Conservation (phyloP, 2,888 invertebrate genomes). For the Neoascia interrupta region DNA sequence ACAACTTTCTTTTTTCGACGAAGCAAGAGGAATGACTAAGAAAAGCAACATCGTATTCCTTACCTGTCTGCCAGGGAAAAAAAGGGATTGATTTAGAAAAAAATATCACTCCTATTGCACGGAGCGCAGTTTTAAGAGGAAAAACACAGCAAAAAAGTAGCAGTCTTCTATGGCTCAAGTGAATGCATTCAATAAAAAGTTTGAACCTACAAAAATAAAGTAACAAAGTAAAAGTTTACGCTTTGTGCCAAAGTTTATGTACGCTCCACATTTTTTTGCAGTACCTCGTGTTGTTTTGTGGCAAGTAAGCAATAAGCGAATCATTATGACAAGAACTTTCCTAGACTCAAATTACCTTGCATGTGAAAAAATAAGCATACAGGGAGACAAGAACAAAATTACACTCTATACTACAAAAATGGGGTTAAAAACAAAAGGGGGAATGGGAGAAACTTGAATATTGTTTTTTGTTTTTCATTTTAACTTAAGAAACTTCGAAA, state of each 20-base stretch:
- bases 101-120: too few relatives aligned
- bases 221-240: slow-evolving; percentile 43
- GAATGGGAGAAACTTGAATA: slow-evolving; percentile 20
- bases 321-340: slow-evolving; percentile 64
- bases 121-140: too few relatives aligned
- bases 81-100: slow-evolving; percentile 37
- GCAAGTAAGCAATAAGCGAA: slow-evolving; percentile 60
- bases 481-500: slow-evolving; percentile 37
- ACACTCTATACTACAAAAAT: slow-evolving; percentile 29
- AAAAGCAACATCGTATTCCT: slow-evolving; percentile 11
- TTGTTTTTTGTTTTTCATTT: slow-evolving; percentile 4
- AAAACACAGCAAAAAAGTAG: too few relatives aligned
- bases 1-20: neutral
- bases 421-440: slow-evolving; percentile 1
- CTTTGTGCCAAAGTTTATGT: slow-evolving; percentile 51
- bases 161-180: slow-evolving; percentile 31
- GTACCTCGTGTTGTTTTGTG: slow-evolving; percentile 39
- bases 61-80: slow-evolving; percentile 33
- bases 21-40: neutral
- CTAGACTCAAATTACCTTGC: slow-evolving; percentile 69
- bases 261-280: slow-evolving; percentile 42
- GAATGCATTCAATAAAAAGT: slow-evolving; percentile 56
- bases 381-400: slow-evolving; percentile 13
- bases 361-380: slow-evolving; percentile 44
- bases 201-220: slow-evolving; percentile 26